Evolutionary conservation across 2,888 invertebrate species (phyloP), one percentile per base, ranked within the genome.

Genomic region (Euspilapteryx auroguttella): DNA sequence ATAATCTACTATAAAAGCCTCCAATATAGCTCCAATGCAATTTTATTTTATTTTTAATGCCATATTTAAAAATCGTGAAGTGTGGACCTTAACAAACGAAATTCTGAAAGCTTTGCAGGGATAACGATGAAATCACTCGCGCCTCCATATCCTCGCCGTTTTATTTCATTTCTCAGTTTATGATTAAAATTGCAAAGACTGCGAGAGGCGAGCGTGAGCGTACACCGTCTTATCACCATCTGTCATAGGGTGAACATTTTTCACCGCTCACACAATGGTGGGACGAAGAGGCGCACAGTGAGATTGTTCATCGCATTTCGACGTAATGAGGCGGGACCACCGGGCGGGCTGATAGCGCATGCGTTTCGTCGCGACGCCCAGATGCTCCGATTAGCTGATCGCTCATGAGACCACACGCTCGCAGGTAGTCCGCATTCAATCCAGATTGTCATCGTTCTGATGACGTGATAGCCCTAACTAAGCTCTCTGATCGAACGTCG

Each of bases 391-490:
- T 46, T 51, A 40, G 45, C 63, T 68, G 71, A 71, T 65, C 64
- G 53, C 45, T 56, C 47, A 51, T 47, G 49, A 56, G 71, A 73
- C 75, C 75, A 75, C 75, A 75, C 73, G 56, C 52, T 56, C 52
- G 63, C 69, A 69, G 68, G 73, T 69, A 71, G 71, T 61, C 55
- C 45, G 71, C 68, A 68, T 71, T 71, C 66, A 66, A 75, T 68
- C 62, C 55, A 63, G 75, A 75, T 75, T 75, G 75, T 75, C 75
- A 71, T 75, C 71, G 57, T 57, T 47, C 47, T 52, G 68, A 69
- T 69, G 63, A 65, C 53, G 59, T 57, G 71, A 73, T 71, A 68
- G 50, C 36, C 34, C 61, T 73, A 73, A 75, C 71, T 71, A 73
- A 71, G 66, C 62, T 56, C 17, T 5, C 27, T 11, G 61, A 62